phyloP scores from a whole-genome alignment of 2,888 invertebrate genomes.

The Scaptomyza tumidula region DNA sequence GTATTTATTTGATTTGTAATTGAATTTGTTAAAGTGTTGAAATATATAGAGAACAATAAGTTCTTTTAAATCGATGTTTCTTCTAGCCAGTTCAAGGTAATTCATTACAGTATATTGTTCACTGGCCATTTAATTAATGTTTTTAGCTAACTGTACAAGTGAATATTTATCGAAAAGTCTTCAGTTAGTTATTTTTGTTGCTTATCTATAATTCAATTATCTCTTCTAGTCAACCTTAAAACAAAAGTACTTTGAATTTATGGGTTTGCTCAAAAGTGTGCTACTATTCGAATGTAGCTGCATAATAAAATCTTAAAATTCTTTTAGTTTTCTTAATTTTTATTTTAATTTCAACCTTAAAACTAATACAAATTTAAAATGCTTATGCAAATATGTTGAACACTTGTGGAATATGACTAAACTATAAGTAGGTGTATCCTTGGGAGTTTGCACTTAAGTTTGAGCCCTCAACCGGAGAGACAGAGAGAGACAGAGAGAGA shows the following conservation, averaged over 20 bases:
- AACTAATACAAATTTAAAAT: constrained; percentile 12
- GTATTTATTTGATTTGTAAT: background rate
- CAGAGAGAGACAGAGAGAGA: background rate
- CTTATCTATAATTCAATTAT: background rate
- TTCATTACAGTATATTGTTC: too few relatives aligned
- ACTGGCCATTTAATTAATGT: too few relatives aligned
- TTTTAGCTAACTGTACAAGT: too few relatives aligned
- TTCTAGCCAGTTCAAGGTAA: too few relatives aligned
- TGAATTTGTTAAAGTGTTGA: background rate
- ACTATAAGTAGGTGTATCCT: constrained; percentile 40
- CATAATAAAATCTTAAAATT: background rate
- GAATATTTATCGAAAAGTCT: too few relatives aligned
- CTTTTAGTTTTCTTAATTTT: background rate
- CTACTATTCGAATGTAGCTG: too few relatives aligned
- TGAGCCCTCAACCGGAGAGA: background rate
- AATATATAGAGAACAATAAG: background rate
- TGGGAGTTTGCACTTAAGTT: constrained; percentile 51
- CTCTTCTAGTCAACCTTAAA: background rate
- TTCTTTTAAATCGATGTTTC: background rate
- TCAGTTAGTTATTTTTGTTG: background rate
- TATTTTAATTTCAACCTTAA: background rate
- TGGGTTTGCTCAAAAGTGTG: too few relatives aligned
- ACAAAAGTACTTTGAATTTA: background rate
- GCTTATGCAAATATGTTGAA: constrained; percentile 26
- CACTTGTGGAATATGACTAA: constrained; percentile 19